A percentile compares a stretch with the other conserved stretches of the same genome.
Evolutionary conservation across 2,797 vertebrate genomes (phyloP).

Genomic region (Callimico goeldii): DNA sequence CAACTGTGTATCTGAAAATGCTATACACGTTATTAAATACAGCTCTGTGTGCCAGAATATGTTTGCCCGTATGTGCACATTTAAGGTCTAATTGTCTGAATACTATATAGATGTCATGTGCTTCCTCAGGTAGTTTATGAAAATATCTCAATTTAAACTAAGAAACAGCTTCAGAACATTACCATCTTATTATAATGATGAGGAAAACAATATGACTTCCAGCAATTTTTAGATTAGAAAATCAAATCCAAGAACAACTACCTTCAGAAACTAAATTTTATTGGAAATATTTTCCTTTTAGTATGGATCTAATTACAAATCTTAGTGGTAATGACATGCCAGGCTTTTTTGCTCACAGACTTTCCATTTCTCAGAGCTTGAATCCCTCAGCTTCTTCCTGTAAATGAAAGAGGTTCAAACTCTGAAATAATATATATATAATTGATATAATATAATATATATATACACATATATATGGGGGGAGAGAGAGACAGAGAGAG

Average conservation of each 20-base stretch:
- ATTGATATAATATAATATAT: no score
- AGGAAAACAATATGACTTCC: neutral
- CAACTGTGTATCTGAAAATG: slow-evolving; percentile 29
- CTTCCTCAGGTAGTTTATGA: neutral
- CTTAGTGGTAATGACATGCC: neutral
- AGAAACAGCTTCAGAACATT: neutral
- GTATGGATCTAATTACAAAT: neutral
- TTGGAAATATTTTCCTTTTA: neutral
- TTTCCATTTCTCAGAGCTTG: neutral
- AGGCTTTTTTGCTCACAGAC: neutral
- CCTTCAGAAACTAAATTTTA: neutral
- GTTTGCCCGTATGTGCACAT: neutral
- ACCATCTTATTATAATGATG: neutral
- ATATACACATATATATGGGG: neutral
- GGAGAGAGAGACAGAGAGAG: neutral
- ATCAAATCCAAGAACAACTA: neutral
- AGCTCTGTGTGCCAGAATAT: neutral
- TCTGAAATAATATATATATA: neutral
- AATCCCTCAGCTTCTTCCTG: neutral
- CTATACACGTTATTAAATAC: slow-evolving; percentile 63
- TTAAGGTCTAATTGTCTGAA: neutral
- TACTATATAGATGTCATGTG: neutral
- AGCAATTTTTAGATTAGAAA: neutral
- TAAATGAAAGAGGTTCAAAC: neutral
- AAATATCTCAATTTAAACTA: neutral